Evolutionary conservation across 2,113 vertebrate genomes (phyloP).

Genomic region (Corythornis cristatus): DNA sequence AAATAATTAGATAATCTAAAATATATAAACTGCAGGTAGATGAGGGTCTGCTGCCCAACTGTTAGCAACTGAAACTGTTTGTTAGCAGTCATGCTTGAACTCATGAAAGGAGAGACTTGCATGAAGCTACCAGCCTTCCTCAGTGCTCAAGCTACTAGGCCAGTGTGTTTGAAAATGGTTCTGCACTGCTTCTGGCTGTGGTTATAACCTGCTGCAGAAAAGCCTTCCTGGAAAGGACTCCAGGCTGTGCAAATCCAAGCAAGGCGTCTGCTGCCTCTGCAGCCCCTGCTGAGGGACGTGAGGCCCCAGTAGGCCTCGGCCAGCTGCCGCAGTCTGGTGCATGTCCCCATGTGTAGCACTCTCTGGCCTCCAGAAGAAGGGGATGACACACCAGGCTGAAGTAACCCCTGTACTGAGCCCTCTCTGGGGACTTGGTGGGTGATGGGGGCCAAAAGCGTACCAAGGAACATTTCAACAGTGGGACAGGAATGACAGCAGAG

Average conservation of each 20-base stretch:
- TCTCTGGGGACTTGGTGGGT: neutral
- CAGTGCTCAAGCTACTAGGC: neutral
- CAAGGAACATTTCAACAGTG: neutral
- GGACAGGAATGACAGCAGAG: neutral
- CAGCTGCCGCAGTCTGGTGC: accelerated
- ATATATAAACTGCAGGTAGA: accelerated
- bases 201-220: neutral
- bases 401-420: neutral
- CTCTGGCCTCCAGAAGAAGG: neutral
- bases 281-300: neutral
- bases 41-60: neutral
- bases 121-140: neutral
- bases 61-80: neutral
- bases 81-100: neutral
- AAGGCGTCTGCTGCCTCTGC: neutral
- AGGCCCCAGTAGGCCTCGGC: neutral
- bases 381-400: accelerated
- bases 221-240: neutral
- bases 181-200: accelerated
- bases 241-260: neutral
- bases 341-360: accelerated
- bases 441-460: neutral
- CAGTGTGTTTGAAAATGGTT: accelerated
- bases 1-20: neutral
- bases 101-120: neutral